Conservation (phyloP, 2,113 vertebrate genomes). For the Thymallus thymallus region DNA sequence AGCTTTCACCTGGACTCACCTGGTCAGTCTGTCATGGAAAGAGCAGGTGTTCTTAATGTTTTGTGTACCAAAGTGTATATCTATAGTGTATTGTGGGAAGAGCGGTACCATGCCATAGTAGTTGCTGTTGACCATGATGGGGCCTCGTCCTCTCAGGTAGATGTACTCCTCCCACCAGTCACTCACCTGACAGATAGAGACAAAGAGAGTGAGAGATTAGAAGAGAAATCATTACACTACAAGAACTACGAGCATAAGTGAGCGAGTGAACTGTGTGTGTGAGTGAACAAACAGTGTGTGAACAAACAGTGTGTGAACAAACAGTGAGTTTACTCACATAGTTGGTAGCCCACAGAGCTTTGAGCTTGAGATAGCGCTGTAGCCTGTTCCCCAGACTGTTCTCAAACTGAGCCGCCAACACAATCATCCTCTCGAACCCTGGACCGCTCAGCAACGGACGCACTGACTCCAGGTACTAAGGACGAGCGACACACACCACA, state of each 20-base stretch:
- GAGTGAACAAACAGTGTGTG: not conserved
- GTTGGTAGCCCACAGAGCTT: conserved; percentile 87
- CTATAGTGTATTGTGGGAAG: not conserved
- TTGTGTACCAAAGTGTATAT: too few relatives aligned
- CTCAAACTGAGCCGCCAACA: conserved; percentile 78
- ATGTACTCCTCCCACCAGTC: conserved; percentile 94
- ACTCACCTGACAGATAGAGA: conserved; percentile 74
- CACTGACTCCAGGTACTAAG: conserved; percentile 82
- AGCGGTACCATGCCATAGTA: conserved; percentile 86
- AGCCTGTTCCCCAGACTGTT: conserved; percentile 73
- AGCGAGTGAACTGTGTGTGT: not conserved
- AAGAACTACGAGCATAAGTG: not conserved
- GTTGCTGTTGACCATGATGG: conserved; percentile 89
- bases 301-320: not conserved
- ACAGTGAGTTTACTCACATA: conserved; percentile 74
- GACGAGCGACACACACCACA: not conserved
- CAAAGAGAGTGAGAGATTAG: not conserved
- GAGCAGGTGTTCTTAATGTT: too few relatives aligned
- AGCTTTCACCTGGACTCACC: too few relatives aligned
- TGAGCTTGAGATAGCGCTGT: conserved; percentile 83
- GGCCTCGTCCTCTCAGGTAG: conserved; percentile 78
- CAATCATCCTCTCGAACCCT: conserved; percentile 66
- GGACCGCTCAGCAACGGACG: conserved; percentile 70
- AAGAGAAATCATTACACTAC: not conserved
- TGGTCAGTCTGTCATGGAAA: too few relatives aligned